phyloP scores from a whole-genome alignment of 1,140 invertebrate species.

The Potamilus streckersoni region DNA sequence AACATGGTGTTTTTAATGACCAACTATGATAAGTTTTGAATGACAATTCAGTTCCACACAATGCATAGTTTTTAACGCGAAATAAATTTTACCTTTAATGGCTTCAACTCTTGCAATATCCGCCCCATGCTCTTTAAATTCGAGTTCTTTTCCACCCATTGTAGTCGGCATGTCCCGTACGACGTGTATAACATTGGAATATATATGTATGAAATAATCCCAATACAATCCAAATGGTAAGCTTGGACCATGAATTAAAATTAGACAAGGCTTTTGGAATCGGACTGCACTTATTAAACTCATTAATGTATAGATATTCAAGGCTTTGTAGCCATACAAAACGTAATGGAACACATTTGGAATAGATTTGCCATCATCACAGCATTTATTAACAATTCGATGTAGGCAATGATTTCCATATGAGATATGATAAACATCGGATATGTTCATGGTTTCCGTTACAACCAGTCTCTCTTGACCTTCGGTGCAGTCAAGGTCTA shows the following conservation, averaged over 20 bases:
- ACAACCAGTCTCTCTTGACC: no score
- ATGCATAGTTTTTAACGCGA: not conserved
- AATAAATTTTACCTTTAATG: conserved; percentile 23
- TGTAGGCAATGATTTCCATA: conserved; percentile 10
- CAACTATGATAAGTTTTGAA: no score
- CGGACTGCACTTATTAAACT: conserved; percentile 20
- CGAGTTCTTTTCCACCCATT: conserved; percentile 25
- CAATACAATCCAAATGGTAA: conserved; percentile 35
- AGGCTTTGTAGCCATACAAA: not conserved
- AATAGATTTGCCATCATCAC: conserved; percentile 8
- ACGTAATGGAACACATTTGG: conserved; percentile 25
- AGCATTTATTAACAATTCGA: conserved; percentile 3
- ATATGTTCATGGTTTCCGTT: no score
- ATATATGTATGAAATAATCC: conserved; percentile 16
- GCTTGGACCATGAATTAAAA: conserved; percentile 32
- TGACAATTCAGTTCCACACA: not conserved
- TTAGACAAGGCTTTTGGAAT: conserved; percentile 32
- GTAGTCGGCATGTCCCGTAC: conserved; percentile 13
- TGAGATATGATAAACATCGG: not conserved
- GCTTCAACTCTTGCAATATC: conserved; percentile 39
- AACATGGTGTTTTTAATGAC: no score
- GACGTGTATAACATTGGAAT: conserved; percentile 33
- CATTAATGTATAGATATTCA: not conserved
- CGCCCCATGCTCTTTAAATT: conserved; percentile 34
- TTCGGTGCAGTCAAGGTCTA: no score